Evolutionary conservation across 2,888 invertebrate species (phyloP).

Genomic region (Drosophila imparisetae): DNA sequence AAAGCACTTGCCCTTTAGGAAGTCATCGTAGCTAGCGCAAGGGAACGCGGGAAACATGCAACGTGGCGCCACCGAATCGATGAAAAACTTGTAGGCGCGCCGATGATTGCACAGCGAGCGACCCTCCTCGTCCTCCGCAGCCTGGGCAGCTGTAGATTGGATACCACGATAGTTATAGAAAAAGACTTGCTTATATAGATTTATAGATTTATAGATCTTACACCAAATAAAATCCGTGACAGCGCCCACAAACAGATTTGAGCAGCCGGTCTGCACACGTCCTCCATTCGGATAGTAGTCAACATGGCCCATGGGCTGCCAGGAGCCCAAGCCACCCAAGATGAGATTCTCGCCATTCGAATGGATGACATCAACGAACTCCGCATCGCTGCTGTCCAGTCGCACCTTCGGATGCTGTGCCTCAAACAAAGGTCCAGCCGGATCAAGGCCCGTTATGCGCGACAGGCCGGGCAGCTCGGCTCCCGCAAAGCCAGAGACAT

Average conservation of each 20-base stretch:
- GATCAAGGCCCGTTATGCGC: constrained; percentile 95
- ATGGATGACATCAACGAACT: constrained; percentile 96
- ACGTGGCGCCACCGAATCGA: constrained; percentile 95
- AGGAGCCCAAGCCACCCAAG: constrained; percentile 93
- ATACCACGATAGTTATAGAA: neutral
- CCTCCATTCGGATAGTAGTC: constrained; percentile 97
- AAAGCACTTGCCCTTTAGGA: constrained; percentile 91
- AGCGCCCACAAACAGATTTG: constrained; percentile 95
- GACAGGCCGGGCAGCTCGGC: constrained; percentile 91
- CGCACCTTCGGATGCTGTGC: constrained; percentile 94
- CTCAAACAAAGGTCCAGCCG: constrained; percentile 96
- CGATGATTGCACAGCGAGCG: constrained; percentile 96
- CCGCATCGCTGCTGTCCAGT: constrained; percentile 93
- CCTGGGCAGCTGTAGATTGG: constrained; percentile 84
- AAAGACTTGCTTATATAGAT: neutral
- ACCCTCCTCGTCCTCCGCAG: constrained; percentile 93
- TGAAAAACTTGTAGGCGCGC: constrained; percentile 96
- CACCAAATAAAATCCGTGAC: constrained; percentile 95
- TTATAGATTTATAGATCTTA: constrained; percentile 84
- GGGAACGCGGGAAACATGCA: constrained; percentile 97
- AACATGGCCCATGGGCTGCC: constrained; percentile 96
- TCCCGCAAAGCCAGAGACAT: constrained; percentile 96
- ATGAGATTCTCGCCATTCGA: constrained; percentile 97
- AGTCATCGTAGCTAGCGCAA: constrained; percentile 93
- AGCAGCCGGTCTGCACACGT: constrained; percentile 95